Evolutionary conservation across 2,113 vertebrate genomes (phyloP).

Genomic region (Podarcis muralis): DNA sequence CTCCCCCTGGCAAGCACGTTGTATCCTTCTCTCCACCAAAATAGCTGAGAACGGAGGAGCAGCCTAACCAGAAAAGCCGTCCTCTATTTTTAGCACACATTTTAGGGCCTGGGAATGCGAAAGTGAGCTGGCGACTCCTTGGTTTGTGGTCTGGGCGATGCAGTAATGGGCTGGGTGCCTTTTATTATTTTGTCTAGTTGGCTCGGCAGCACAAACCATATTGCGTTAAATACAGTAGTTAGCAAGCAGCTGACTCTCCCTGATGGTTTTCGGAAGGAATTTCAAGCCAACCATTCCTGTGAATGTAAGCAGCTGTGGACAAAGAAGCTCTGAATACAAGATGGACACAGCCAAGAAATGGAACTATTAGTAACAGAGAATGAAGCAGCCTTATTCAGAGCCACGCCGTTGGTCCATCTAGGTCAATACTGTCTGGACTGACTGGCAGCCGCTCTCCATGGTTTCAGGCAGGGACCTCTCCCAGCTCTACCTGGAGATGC

Average conservation of each 20-base stretch:
- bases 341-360: neutral
- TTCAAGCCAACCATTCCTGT: neutral
- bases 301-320: neutral
- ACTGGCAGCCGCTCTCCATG: too few relatives aligned
- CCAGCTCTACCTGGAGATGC: too few relatives aligned
- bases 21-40: neutral
- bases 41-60: neutral
- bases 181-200: conserved; percentile 19
- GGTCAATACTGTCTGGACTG: too few relatives aligned
- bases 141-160: conserved; percentile 25
- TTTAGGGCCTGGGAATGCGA: neutral
- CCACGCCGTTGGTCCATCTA: too few relatives aligned
- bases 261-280: conserved; percentile 2
- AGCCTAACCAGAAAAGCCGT: neutral
- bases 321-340: neutral
- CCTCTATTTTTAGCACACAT: conserved; percentile 8
- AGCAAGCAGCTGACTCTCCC: neutral
- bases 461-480: too few relatives aligned
- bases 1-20: neutral
- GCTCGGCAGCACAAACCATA: neutral
- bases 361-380: neutral
- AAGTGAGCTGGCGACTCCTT: neutral
- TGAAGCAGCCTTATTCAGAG: too few relatives aligned
- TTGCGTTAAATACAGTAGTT: neutral
- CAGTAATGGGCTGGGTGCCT: neutral